phyloP scores from a whole-genome alignment of 1,140 invertebrate genomes.

The Drosophila parvula region DNA sequence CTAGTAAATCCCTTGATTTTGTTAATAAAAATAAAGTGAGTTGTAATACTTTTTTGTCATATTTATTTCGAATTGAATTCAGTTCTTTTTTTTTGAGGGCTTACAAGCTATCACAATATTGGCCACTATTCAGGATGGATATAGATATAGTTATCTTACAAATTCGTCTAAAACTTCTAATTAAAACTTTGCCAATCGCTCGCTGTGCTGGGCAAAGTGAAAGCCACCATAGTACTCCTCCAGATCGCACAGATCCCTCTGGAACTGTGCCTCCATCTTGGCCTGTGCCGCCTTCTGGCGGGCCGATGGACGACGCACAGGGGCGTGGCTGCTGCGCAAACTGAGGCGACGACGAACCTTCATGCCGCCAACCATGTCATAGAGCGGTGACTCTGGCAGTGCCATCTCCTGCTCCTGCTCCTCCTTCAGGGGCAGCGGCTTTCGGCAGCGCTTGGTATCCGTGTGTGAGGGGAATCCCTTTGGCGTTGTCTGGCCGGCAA shows the following conservation, averaged over 20 bases:
- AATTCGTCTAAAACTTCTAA: too few species aligned
- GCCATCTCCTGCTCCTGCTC: slow-evolving; percentile 3
- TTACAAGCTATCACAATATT: slow-evolving; percentile 63
- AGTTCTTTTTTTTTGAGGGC: slow-evolving; percentile 6
- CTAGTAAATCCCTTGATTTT: neutral
- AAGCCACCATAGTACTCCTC: slow-evolving; percentile 75
- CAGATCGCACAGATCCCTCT: slow-evolving; percentile 61
- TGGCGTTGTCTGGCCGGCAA: slow-evolving; percentile 66
- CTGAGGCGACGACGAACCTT: slow-evolving; percentile 59
- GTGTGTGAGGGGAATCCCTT: slow-evolving; percentile 69
- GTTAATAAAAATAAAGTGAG: neutral
- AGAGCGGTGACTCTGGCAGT: slow-evolving; percentile 32
- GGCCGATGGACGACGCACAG: slow-evolving; percentile 34
- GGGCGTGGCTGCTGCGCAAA: slow-evolving; percentile 23
- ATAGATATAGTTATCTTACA: neutral
- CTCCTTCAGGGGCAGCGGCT: neutral
- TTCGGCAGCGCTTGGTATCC: slow-evolving; percentile 44
- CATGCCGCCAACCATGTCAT: slow-evolving; percentile 29
- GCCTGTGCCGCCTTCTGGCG: slow-evolving; percentile 55
- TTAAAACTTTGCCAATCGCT: slow-evolving; percentile 54
- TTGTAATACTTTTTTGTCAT: neutral
- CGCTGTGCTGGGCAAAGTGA: slow-evolving; percentile 59
- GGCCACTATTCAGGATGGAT: neutral
- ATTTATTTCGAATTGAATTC: slow-evolving; percentile 51
- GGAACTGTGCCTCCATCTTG: slow-evolving; percentile 53